A percentile compares a stretch with the other conserved stretches of the same genome.
Conservation (phyloP, 2,113 vertebrate genomes). For the Nyctereutes procyonoides region DNA sequence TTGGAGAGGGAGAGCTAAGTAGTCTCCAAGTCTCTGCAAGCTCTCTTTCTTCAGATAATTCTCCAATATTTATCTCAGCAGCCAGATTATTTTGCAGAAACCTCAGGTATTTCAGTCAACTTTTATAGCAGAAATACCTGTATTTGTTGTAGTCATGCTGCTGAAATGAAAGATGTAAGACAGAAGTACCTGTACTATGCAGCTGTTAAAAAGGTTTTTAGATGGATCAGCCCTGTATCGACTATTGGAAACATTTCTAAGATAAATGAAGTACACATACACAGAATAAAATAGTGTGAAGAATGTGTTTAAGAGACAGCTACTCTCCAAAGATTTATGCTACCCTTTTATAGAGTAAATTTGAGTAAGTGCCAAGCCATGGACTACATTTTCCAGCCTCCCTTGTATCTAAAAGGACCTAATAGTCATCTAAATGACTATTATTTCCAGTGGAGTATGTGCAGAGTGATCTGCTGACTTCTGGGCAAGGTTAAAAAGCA, state of each 20-base stretch:
- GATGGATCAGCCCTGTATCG: not conserved
- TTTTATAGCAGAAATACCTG: not conserved
- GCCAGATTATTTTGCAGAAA: constrained; percentile 43
- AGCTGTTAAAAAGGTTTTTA: not conserved
- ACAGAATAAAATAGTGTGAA: not conserved
- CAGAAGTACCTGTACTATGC: not conserved
- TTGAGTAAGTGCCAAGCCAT: not conserved
- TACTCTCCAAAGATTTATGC: not conserved
- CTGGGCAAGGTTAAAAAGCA: not conserved
- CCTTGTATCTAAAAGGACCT: not conserved
- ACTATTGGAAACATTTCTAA: not conserved
- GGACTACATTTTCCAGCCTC: not conserved
- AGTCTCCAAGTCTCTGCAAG: not conserved
- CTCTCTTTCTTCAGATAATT: not conserved
- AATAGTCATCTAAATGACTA: not conserved
- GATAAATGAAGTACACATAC: not conserved
- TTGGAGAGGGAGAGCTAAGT: not conserved
- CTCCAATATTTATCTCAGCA: not conserved
- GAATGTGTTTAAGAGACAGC: not conserved
- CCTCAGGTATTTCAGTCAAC: not conserved
- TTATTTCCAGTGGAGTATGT: not conserved
- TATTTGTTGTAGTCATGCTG: not conserved
- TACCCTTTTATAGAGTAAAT: not conserved
- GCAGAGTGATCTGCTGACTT: not conserved
- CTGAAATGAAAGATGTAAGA: not conserved